phyloP scores from a whole-genome alignment of 2,113 vertebrate genomes.

The Gambusia affinis region DNA sequence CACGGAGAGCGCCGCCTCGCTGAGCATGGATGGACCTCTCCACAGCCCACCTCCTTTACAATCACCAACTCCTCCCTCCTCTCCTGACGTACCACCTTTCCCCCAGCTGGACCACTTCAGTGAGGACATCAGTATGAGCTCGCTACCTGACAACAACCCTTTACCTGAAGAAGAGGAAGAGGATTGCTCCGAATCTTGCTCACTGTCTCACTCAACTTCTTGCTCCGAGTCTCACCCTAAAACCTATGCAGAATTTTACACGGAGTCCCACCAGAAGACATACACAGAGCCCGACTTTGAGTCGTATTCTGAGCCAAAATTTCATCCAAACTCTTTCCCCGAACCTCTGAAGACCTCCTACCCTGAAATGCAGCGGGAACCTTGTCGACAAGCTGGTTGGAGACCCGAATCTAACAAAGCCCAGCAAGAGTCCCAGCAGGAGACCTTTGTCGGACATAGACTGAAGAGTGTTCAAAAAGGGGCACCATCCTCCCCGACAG shows the following conservation, averaged over 20 bases:
- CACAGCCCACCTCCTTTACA: conserved; percentile 74
- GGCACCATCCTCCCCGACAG: conserved; percentile 31
- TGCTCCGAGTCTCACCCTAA: conserved; percentile 56
- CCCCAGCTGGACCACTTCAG: conserved; percentile 69
- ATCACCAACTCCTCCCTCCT: conserved; percentile 70
- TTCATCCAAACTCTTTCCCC: conserved; percentile 61
- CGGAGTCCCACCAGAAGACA: conserved; percentile 64
- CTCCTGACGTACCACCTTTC: conserved; percentile 61
- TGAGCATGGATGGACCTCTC: conserved; percentile 79
- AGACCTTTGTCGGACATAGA: conserved; percentile 44
- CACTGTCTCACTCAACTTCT: conserved; percentile 52
- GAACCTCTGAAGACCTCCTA: conserved; percentile 64
- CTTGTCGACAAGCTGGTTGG: conserved; percentile 27
- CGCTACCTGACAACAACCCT: conserved; percentile 58
- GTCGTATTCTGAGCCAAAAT: conserved; percentile 53
- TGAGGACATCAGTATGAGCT: conserved; percentile 65
- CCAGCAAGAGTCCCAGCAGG: conserved; percentile 38
- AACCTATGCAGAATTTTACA: conserved; percentile 71
- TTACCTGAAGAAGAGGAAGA: conserved; percentile 65
- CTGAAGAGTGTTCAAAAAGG: conserved; percentile 46
- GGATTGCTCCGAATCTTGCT: conserved; percentile 58
- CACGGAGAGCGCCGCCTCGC: conserved; percentile 74
- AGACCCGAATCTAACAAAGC: conserved; percentile 32
- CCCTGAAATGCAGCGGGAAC: conserved; percentile 54
- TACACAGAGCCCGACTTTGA: conserved; percentile 50